These are phyloP conservation scores for Sphaeramia orbicularis DNA, from an alignment of 2,797 vertebrate species.

Conservation along the genomic window DNA sequence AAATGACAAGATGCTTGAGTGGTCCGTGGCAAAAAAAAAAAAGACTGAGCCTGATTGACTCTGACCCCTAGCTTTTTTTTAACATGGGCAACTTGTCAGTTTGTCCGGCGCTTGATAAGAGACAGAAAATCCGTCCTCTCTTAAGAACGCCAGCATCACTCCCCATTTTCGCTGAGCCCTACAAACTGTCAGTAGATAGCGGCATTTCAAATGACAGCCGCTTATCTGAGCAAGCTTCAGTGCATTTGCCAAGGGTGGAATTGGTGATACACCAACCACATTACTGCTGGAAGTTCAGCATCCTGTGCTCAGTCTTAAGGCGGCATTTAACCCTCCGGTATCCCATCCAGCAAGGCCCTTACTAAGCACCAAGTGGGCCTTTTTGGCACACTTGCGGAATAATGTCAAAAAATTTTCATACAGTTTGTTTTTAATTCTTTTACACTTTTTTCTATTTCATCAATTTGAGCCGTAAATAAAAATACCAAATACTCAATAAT, in stretches of 20 bases:
- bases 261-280: constrained; percentile 61
- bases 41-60: constrained; percentile 66
- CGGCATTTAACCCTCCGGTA: no score
- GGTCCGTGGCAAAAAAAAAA: constrained; percentile 30
- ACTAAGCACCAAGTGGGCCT: no score
- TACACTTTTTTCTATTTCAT: no score
- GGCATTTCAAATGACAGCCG: constrained; percentile 79
- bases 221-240: constrained; percentile 79
- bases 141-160: constrained; percentile 58
- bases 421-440: no score
- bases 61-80: constrained; percentile 67
- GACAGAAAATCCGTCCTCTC: constrained; percentile 63
- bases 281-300: constrained; percentile 53
- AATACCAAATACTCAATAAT: no score
- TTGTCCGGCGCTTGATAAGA: constrained; percentile 71
- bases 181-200: constrained; percentile 82
- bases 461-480: no score
- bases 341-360: no score
- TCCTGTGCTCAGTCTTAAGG: constrained; percentile 42
- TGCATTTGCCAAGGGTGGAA: constrained; percentile 66
- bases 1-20: constrained; percentile 52
- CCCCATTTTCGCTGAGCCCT: constrained; percentile 76
- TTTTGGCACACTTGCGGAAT: no score
- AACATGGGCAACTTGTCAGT: constrained; percentile 73
- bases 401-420: no score